phyloP scores from a whole-genome alignment of 2,888 invertebrate species.

The Beris chalybata region DNA sequence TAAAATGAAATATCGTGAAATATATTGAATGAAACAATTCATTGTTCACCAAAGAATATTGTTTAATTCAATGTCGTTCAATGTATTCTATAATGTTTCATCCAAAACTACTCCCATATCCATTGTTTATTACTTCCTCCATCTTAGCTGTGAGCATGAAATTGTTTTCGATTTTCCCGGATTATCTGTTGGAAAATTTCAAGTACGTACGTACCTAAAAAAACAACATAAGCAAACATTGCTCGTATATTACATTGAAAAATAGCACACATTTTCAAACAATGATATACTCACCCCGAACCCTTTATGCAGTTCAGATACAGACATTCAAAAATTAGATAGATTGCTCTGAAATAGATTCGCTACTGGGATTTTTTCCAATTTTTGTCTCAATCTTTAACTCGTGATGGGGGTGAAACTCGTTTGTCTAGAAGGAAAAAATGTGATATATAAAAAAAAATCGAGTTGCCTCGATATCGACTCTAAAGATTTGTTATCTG shows the following conservation, averaged over 20 bases:
- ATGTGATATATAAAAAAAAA: slow-evolving; percentile 22
- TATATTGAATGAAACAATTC: too few relatives aligned
- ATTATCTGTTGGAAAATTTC: slow-evolving; percentile 7
- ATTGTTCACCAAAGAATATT: too few relatives aligned
- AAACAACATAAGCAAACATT: too few relatives aligned
- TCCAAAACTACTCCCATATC: too few relatives aligned
- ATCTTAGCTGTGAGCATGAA: slow-evolving; percentile 18
- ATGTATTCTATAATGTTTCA: too few relatives aligned
- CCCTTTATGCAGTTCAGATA: neutral
- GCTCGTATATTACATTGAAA: too few relatives aligned
- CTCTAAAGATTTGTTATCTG: slow-evolving; percentile 29
- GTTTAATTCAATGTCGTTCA: too few relatives aligned
- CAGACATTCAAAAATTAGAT: slow-evolving; percentile 22
- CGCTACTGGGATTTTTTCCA: too few relatives aligned
- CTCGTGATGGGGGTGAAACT: slow-evolving; percentile 21
- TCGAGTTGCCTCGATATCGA: slow-evolving; percentile 24
- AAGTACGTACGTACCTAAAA: too few relatives aligned
- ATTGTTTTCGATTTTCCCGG: slow-evolving; percentile 28
- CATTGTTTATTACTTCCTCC: too few relatives aligned
- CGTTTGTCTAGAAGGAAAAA: slow-evolving; percentile 26
- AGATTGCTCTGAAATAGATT: slow-evolving; percentile 12
- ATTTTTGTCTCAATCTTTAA: slow-evolving; percentile 11
- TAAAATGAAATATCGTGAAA: too few relatives aligned
- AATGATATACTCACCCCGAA: neutral
- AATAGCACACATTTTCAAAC: too few relatives aligned